These are phyloP conservation scores for Antheraea pernyi DNA, from an alignment of 1,140 invertebrate species.

Conservation along the genomic window DNA sequence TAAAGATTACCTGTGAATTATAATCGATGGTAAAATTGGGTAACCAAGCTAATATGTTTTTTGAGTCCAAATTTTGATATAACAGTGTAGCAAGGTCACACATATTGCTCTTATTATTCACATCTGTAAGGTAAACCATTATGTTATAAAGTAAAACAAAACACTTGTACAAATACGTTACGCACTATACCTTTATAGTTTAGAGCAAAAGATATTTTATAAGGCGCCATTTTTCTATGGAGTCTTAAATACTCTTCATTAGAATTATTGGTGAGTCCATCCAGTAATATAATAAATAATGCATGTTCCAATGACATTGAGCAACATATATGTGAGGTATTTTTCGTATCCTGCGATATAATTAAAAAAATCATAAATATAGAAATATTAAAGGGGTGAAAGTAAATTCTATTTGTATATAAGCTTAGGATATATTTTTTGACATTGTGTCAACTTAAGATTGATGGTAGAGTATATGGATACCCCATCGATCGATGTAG, in stretches of 20 bases:
- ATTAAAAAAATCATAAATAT: not conserved
- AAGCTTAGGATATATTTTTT: no score
- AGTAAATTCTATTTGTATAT: no score
- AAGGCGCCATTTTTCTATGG: slow-evolving; percentile 86
- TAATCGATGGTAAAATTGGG: not conserved
- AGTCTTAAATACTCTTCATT: slow-evolving; percentile 79
- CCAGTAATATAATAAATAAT: slow-evolving; percentile 81
- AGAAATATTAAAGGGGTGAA: no score
- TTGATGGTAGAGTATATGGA: no score
- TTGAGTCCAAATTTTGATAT: not conserved
- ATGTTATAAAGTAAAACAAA: not conserved
- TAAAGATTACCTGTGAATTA: not conserved
- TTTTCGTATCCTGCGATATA: slow-evolving; percentile 17
- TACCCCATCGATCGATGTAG: no score
- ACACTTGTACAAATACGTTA: not conserved
- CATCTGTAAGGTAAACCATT: not conserved
- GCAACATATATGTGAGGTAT: slow-evolving; percentile 69
- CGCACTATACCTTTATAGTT: slow-evolving; percentile 52
- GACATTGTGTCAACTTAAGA: no score
- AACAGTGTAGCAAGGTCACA: slow-evolving; percentile 6
- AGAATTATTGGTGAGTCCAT: slow-evolving; percentile 66
- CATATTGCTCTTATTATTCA: not conserved
- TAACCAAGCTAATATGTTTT: not conserved
- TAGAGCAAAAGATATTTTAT: slow-evolving; percentile 83
- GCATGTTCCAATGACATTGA: slow-evolving; percentile 80